Evolutionary conservation across 2,797 vertebrate species (phyloP), one percentile per base, ranked within the genome.

Genomic region (Scarus forsteni): DNA sequence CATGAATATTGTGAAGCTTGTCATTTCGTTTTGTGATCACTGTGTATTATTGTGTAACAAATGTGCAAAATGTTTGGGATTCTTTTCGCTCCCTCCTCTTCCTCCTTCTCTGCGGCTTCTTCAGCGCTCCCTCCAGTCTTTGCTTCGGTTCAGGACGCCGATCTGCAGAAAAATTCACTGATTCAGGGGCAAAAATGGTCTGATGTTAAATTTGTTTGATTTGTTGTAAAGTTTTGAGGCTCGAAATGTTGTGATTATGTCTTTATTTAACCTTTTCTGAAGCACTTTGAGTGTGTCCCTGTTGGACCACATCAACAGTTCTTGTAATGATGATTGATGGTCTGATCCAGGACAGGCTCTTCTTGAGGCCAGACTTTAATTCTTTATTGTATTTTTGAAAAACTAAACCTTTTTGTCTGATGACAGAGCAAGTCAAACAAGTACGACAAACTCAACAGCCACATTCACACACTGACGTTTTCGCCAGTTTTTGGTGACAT

Each of bases 1-100:
- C 96, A 95, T 96, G 95, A 95, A 95, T 97, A 95, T 97, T 96
- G 96, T 96, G 96, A 96, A 95, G 95, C 94, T 95, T 96, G 95
- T 97, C 95, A 95, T 96, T 96, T 96, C 92, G 96, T 96, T 95
- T 95, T 94, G 95, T 97, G 95, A 96, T 96, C 89, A 91, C 89
- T 91, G 89, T 90, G 95, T 96, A 95, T 96, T 95, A 93, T 95
- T 95, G 95, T 95, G 94, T 94, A 92, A 94, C 90, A 94, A 95
- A 95, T 95, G 96, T 96, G 96, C 96, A 96, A 97, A 96, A 96
- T 93, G 95, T 94, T 94, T 89, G 90, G 93, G 92, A 93, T 93
- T 92, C 80, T 88, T 89, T 81, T 89, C 80, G 71, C 80, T 71
- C 77, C 68, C 14, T 14, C 43, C 43, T 44, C 43, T 14, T 13